A percentile compares a stretch with the other conserved stretches of the same genome.
Evolutionary conservation across 2,888 invertebrate species (phyloP).

Genomic region (Mactromeris polynyma): DNA sequence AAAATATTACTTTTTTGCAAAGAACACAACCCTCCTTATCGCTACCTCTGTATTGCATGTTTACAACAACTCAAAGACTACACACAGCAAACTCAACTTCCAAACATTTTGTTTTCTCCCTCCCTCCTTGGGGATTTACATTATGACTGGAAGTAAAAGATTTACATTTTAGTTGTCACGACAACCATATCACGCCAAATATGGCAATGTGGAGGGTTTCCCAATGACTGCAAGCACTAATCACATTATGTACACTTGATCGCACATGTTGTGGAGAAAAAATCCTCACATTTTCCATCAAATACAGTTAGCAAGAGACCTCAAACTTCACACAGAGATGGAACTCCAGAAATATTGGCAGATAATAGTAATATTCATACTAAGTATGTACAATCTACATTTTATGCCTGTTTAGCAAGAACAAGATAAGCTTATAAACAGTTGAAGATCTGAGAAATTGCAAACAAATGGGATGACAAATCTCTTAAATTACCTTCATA

Average conservation of each 20-base stretch:
- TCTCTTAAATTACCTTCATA: too few species aligned
- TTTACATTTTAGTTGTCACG: slow-evolving; percentile 12
- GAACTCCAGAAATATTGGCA: too few species aligned
- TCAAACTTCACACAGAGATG: too few species aligned
- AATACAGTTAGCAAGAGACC: too few species aligned
- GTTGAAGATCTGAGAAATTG: too few species aligned
- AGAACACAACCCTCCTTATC: too few species aligned
- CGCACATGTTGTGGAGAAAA: neutral
- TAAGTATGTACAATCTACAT: too few species aligned
- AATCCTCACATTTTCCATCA: neutral
- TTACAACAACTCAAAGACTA: neutral
- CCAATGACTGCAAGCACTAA: neutral
- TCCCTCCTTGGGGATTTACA: neutral
- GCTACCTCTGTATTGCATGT: neutral
- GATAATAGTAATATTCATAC: too few species aligned
- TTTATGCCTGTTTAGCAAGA: too few species aligned
- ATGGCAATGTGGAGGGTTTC: neutral
- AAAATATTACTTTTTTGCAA: too few species aligned
- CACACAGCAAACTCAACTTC: neutral
- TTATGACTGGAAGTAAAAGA: neutral
- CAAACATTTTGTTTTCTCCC: neutral
- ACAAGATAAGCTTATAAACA: too few species aligned
- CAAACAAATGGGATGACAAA: too few species aligned
- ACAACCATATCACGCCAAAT: slow-evolving; percentile 4
- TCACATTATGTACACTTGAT: neutral